A percentile compares a stretch with the other conserved stretches of the same genome.
phyloP scores from a whole-genome alignment of 2,888 invertebrate genomes.

The Cataglyphis altisquamis region DNA sequence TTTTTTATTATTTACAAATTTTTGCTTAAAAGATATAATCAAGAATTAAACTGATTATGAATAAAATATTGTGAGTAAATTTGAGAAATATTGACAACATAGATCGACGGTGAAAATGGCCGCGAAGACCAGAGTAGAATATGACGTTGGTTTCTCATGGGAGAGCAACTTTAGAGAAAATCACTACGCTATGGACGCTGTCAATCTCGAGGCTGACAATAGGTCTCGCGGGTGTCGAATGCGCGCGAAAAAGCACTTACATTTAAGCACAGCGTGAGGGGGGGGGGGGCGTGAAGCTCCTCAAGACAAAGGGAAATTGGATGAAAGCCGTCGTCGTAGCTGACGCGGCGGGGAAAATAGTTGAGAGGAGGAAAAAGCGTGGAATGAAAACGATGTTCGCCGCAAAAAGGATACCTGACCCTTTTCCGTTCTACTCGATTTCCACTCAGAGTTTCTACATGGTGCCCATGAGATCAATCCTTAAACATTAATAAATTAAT shows the following conservation, averaged over 20 bases:
- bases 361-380: conserved; percentile 36
- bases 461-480: conserved; percentile 14
- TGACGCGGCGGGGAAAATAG: conserved; percentile 19
- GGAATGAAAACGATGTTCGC: conserved; percentile 55
- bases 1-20: not conserved
- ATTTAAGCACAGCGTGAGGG: conserved; percentile 63
- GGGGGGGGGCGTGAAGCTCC: conserved; percentile 45
- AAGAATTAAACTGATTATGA: not conserved
- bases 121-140: not conserved
- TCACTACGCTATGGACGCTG: conserved; percentile 35
- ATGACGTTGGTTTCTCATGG: not conserved
- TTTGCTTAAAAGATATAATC: not conserved
- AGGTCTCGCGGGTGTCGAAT: conserved; percentile 59
- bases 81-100: not conserved
- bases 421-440: conserved; percentile 14
- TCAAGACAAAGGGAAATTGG: conserved; percentile 71
- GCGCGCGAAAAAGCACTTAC: conserved; percentile 63
- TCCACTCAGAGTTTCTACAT: not conserved
- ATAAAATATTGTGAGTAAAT: not conserved
- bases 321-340: conserved; percentile 64
- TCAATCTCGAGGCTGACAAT: conserved; percentile 60
- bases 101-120: not conserved
- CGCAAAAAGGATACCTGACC: conserved; percentile 44
- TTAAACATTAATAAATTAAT: conserved; percentile 8
- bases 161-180: conserved; percentile 33